Evolutionary conservation across 1,140 invertebrate genomes (phyloP), one percentile per base, ranked within the genome.

Genomic region (Meloidogyne floridensis): DNA sequence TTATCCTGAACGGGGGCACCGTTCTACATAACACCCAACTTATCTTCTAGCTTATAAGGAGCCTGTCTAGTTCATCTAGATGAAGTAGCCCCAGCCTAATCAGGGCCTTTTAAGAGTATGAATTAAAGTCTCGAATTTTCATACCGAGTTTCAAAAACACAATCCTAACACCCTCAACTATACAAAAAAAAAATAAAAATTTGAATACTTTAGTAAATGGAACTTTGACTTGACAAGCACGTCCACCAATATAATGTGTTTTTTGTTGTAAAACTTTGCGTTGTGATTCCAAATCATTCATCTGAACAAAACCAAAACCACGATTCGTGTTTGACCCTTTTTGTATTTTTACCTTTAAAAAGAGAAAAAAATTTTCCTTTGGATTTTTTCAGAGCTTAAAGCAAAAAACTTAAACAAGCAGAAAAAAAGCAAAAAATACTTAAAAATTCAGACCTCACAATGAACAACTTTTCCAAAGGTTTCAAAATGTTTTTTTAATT

Each of bases 231-330:
- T 86, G 54, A 75, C 85, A 86, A 47, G 85, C 77, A 7, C 85
- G 83, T 7, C 80, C 83, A n/a, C 86, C 86, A 77, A 86, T 86
- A 0, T 20, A 69, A 56, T 86, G 85, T 2, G 43, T 42, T 13
- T 79, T 69, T 15, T 87, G 54, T 9, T 72, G 15, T 10, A 86
- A 70, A n/a, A 87, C 86, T 72, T 70, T 59, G 15, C 89, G 70
- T 82, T 92, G 91, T 4, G 90, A 82, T 13, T 91, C 91, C 80
- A 91, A 91, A n/a, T 91, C 90, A 51, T 85, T 86, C 87, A 92
- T 92, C 54, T 91, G 85, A 6, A 92, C 88, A 88, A 92, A 92
- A 13, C 91, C 91, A 87, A 92, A 92, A n/a, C 91, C 91, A 84
- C 91, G 91, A 15, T 91, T 91, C 78, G 91, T 87, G n/a, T 89